phyloP scores from a whole-genome alignment of 35 echinoderm and acorn worm species.

The Strongylocentrotus purpuratus region DNA sequence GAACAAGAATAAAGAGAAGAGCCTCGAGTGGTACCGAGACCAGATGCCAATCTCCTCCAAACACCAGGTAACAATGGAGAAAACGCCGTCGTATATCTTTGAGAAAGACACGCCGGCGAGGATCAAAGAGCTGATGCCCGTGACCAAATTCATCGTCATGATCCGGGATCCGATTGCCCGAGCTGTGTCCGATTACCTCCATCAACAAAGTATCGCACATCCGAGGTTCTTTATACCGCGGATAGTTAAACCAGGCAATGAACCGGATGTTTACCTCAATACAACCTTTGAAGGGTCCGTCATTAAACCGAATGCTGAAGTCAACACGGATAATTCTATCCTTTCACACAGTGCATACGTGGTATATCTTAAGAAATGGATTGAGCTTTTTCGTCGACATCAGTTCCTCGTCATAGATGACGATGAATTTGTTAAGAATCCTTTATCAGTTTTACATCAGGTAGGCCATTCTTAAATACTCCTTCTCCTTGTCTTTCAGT shows the following conservation, averaged over 20 bases:
- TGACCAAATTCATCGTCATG: constrained; percentile 42
- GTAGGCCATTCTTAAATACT: background rate
- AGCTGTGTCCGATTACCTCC: too few species aligned
- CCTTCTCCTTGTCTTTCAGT: too few species aligned
- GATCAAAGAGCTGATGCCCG: constrained; percentile 20
- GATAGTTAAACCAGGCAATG: too few species aligned
- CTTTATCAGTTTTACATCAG: background rate
- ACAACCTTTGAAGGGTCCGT: constrained; percentile 52
- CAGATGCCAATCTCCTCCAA: too few species aligned
- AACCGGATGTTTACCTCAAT: constrained; percentile 47
- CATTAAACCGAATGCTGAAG: constrained; percentile 33
- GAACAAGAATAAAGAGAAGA: too few species aligned
- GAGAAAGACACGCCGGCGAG: background rate
- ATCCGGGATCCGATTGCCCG: too few species aligned
- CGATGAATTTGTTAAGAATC: constrained; percentile 51
- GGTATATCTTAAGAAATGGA: constrained; percentile 42
- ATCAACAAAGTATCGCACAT: too few species aligned
- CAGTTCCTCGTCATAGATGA: constrained; percentile 56
- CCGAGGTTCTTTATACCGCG: too few species aligned
- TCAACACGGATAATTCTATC: constrained; percentile 27
- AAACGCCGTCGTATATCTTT: constrained; percentile 49
- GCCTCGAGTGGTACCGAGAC: too few species aligned
- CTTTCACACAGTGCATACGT: constrained; percentile 43
- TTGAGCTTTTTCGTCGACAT: constrained; percentile 36
- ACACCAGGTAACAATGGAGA: constrained; percentile 55